Conservation (phyloP, 2,113 vertebrate genomes). For the Macrotus californicus region DNA sequence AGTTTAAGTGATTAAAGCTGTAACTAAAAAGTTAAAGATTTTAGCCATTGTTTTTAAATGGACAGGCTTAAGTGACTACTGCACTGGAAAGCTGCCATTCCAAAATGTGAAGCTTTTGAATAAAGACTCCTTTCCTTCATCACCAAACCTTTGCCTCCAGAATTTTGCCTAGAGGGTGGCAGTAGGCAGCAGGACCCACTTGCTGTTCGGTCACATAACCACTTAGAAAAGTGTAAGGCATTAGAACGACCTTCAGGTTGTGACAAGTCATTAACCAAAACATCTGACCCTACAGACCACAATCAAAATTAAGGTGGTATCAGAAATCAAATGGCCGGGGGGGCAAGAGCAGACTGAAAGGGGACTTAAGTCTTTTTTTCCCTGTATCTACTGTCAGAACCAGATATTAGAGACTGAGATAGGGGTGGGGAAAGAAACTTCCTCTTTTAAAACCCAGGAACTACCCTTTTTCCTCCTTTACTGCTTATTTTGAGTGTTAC, state of each 20-base stretch:
- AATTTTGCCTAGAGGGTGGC: no score
- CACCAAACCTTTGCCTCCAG: no score
- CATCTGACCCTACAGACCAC: conserved; percentile 14
- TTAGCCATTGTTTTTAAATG: no score
- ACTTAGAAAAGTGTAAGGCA: neutral
- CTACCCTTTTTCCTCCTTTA: neutral
- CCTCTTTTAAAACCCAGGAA: conserved; percentile 60
- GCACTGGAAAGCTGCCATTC: no score
- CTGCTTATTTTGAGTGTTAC: conserved; percentile 24
- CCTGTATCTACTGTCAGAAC: conserved; percentile 19
- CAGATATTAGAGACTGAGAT: conserved; percentile 49
- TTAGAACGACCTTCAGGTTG: neutral
- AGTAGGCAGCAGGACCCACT: no score
- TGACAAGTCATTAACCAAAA: conserved; percentile 43
- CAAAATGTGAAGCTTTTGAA: no score
- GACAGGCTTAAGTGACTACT: no score
- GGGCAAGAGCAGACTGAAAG: neutral
- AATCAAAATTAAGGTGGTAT: conserved; percentile 49
- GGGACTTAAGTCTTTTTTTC: neutral
- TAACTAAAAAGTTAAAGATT: no score
- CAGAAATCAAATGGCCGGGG: conserved; percentile 41
- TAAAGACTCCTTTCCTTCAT: no score
- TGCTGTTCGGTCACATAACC: neutral
- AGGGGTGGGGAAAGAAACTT: conserved; percentile 24
- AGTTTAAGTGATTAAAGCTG: no score